phyloP scores from a whole-genome alignment of 2,797 vertebrate species.

The Oryzias dopingdopingensis region DNA sequence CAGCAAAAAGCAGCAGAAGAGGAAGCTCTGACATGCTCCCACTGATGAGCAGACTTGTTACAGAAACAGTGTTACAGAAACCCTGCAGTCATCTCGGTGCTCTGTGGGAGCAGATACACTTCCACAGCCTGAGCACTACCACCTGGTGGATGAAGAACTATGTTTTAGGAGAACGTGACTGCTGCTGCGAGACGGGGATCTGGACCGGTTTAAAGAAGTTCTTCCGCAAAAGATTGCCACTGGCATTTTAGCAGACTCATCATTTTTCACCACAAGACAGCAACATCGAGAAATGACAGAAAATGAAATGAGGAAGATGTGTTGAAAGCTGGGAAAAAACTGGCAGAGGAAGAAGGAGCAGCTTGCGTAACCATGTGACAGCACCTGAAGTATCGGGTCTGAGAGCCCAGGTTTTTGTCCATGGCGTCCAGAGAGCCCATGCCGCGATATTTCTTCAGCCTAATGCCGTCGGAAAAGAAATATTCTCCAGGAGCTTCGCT shows the following conservation, averaged over 20 bases:
- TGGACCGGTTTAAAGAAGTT: too few relatives aligned
- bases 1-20: too few relatives aligned
- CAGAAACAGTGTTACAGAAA: too few relatives aligned
- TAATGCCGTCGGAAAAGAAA: conserved; percentile 96
- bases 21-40: too few relatives aligned
- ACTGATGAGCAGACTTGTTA: too few relatives aligned
- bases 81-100: too few relatives aligned
- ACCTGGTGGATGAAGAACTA: too few relatives aligned
- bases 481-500: conserved; percentile 96
- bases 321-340: conserved; percentile 9
- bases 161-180: too few relatives aligned
- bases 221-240: too few relatives aligned
- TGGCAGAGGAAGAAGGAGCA: neutral
- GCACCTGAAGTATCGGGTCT: conserved; percentile 97
- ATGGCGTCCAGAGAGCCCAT: conserved; percentile 98
- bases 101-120: too few relatives aligned
- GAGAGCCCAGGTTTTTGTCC: conserved; percentile 97
- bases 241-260: conserved; percentile 1
- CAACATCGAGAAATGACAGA: conserved; percentile 18
- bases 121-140: too few relatives aligned
- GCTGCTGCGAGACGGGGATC: too few relatives aligned
- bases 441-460: conserved; percentile 96
- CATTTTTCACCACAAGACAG: conserved; percentile 11
- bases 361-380: neutral
- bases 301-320: conserved; percentile 27